phyloP scores from a whole-genome alignment of 2,113 vertebrate genomes.

The Rhodinocichla rosea region DNA sequence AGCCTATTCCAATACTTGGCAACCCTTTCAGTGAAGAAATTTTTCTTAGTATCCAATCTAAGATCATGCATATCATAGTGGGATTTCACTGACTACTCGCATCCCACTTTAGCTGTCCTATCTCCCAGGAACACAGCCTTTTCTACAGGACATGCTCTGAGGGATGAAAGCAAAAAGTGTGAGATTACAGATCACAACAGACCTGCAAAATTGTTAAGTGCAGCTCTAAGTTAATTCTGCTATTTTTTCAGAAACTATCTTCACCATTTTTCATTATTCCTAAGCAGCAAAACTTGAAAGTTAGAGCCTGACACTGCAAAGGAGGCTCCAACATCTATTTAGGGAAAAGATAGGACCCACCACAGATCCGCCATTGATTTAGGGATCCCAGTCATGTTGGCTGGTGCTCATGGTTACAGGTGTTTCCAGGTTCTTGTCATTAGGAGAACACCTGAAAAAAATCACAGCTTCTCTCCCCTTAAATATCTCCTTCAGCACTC shows the following conservation, averaged over 20 bases:
- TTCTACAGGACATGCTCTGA: neutral
- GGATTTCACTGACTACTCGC: neutral
- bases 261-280: neutral
- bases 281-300: neutral
- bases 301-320: neutral
- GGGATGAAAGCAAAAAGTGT: neutral
- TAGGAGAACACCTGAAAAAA: neutral
- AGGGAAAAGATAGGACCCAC: neutral
- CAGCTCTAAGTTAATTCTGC: neutral
- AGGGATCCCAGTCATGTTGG: neutral
- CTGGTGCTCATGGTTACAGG: neutral
- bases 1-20: neutral
- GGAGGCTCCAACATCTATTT: neutral
- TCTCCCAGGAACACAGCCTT: neutral
- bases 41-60: neutral
- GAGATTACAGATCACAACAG: neutral
- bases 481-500: neutral
- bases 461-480: neutral
- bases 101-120: neutral
- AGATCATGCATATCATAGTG: fast-evolving
- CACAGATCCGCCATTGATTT: neutral
- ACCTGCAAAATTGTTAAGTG: neutral
- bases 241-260: neutral
- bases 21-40: neutral
- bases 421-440: neutral